Base-by-base conservation (phyloP, 2,888 invertebrate species). In the Coleophora deauratella region DNA sequence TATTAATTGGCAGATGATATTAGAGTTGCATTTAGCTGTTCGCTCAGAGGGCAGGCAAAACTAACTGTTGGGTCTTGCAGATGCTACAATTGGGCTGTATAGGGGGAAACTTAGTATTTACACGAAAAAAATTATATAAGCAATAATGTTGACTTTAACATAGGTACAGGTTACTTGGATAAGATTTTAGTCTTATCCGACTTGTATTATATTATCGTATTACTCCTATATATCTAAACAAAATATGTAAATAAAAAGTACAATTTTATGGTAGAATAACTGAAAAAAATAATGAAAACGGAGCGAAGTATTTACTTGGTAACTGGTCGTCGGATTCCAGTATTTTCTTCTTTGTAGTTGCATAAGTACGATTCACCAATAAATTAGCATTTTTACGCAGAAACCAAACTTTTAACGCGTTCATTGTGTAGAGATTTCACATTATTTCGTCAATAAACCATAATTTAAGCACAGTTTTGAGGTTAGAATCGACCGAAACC, bases 281-380 rank as follows among this genome's bases (percentile, higher is more conserved):
- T n/a, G n/a, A n/a, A n/a, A n/a, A n/a, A n/a, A n/a, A n/a, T n/a
- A n/a, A n/a, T n/a, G n/a, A n/a, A n/a, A n/a, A n/a, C n/a, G n/a
- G n/a, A 40, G 30, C 13, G 8, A 33, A 2, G 34, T 28, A 46
- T 47, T 66, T 68, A 81, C 84, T 78, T 63, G 88, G 88, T 42
- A 89, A 59, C 35, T 75, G 64, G 37, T 87, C 77, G 40, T 81
- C 84, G 56, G 85, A 72, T 49, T 85, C 72, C 47, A 86, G 69
- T 59, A 87, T 75, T 86, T 88, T 79, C 78, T 81, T 82, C 61
- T 78, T 85, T 8, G 72, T 71, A 1, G 80, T 79, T 2, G 66
- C 76, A 49, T 69, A 76, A 2, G 54, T 47, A n/a, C 77, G 72
- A 34, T 46, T 59, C n/a, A 49, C 30, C 34, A 62, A 27, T 14